phyloP scores from a whole-genome alignment of 2,797 vertebrate genomes.

The Holocentrus rufus region DNA sequence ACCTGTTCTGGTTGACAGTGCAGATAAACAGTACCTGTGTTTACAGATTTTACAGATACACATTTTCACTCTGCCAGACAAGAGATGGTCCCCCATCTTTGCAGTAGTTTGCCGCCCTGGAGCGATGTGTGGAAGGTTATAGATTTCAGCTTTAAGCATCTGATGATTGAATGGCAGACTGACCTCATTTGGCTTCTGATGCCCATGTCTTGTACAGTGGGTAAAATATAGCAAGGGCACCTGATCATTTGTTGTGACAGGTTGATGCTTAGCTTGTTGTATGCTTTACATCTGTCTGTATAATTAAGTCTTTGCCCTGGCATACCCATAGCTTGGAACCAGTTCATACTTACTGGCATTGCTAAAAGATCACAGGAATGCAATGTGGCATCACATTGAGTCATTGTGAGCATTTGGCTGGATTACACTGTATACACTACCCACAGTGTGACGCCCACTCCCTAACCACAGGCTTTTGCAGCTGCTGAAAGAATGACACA shows the following conservation, averaged over 20 bases:
- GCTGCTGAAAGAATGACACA: background rate
- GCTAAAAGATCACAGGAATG: background rate
- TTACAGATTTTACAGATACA: no score
- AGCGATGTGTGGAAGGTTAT: no score
- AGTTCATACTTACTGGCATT: background rate
- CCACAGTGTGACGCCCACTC: background rate
- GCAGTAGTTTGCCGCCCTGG: no score
- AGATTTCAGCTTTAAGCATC: background rate
- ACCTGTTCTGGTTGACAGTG: no score
- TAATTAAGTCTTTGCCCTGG: background rate
- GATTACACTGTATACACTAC: background rate
- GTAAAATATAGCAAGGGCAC: background rate
- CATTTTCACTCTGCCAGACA: no score
- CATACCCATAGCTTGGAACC: background rate
- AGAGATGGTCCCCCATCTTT: no score
- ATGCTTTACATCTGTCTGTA: background rate
- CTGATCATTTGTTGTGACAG: background rate
- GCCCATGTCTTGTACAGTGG: no score
- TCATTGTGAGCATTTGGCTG: background rate
- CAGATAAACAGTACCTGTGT: no score
- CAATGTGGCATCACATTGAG: background rate
- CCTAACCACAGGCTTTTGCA: background rate
- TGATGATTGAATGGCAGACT: background rate
- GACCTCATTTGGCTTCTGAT: background rate
- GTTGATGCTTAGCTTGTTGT: background rate